Conservation (phyloP, 2,113 vertebrate species). For the Scatophagus argus region DNA sequence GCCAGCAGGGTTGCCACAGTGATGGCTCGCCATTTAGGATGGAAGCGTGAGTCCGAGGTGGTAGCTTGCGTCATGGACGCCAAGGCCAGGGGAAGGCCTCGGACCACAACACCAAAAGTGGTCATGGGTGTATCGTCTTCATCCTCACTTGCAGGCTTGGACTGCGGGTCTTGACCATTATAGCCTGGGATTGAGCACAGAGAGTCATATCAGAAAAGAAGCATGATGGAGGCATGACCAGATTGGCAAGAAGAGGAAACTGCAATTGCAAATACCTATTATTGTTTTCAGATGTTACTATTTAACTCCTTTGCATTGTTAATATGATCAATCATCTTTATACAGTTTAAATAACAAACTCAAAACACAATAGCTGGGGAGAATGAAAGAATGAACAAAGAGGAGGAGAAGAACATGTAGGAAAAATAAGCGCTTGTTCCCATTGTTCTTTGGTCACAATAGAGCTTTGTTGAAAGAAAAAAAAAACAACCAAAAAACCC, state of each 20-base stretch:
- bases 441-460: conserved; percentile 61
- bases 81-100: conserved; percentile 86
- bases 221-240: not conserved
- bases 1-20: conserved; percentile 75
- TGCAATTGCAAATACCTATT: not conserved
- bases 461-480: conserved; percentile 58
- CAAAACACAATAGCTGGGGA: conserved; percentile 1
- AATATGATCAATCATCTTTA: not conserved
- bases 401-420: not conserved
- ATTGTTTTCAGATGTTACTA: not conserved
- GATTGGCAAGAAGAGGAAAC: not conserved
- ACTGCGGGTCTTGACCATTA: conserved; percentile 48
- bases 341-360: not conserved
- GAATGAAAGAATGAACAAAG: conserved; percentile 20
- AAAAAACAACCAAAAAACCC: too few relatives aligned
- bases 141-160: conserved; percentile 83
- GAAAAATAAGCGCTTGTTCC: conserved; percentile 39
- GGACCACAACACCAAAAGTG: conserved; percentile 85
- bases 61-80: conserved; percentile 88
- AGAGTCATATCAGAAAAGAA: conserved; percentile 11
- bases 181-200: conserved; percentile 68
- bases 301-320: not conserved
- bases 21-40: conserved; percentile 91
- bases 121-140: conserved; percentile 85
- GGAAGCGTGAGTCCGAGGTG: conserved; percentile 88